phyloP scores from a whole-genome alignment of 2,113 vertebrate species.

The Elaphurus davidianus region DNA sequence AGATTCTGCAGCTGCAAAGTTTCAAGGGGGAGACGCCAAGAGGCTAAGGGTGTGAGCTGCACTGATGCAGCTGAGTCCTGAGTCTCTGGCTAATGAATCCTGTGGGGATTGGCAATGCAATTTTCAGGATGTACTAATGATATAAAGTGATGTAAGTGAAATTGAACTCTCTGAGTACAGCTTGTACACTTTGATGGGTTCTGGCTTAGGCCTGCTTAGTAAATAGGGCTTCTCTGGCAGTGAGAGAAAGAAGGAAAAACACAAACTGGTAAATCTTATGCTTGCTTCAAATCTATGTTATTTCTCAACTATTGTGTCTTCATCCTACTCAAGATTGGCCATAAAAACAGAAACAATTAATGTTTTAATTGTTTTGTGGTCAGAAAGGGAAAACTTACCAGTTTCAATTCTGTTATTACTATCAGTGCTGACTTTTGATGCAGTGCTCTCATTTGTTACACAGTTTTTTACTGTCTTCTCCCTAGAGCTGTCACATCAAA shows the following conservation, averaged over 20 bases:
- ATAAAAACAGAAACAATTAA: background rate
- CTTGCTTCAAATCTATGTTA: constrained; percentile 5
- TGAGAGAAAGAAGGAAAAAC: constrained; percentile 14
- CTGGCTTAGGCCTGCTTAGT: background rate
- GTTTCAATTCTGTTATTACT: constrained; percentile 49
- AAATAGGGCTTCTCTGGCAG: background rate
- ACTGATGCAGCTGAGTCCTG: background rate
- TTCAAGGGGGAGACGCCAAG: background rate
- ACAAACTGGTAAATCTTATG: constrained; percentile 1
- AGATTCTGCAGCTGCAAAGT: constrained; percentile 7
- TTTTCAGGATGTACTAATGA: constrained; percentile 40
- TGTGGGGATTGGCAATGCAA: background rate
- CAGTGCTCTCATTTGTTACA: constrained; percentile 44
- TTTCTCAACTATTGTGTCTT: constrained; percentile 29
- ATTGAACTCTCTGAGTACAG: constrained; percentile 45
- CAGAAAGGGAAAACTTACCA: constrained; percentile 55
- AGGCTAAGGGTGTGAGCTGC: background rate
- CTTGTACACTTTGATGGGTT: constrained; percentile 17
- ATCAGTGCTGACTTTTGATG: constrained; percentile 48
- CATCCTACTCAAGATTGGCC: background rate
- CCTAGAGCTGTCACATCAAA: constrained; percentile 52
- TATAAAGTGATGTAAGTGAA: constrained; percentile 39
- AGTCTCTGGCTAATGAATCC: constrained; percentile 38
- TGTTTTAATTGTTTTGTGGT: constrained; percentile 10
- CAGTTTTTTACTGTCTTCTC: constrained; percentile 67